Evolutionary conservation across 2,113 vertebrate genomes (phyloP).

Genomic region (Morone chrysops): DNA sequence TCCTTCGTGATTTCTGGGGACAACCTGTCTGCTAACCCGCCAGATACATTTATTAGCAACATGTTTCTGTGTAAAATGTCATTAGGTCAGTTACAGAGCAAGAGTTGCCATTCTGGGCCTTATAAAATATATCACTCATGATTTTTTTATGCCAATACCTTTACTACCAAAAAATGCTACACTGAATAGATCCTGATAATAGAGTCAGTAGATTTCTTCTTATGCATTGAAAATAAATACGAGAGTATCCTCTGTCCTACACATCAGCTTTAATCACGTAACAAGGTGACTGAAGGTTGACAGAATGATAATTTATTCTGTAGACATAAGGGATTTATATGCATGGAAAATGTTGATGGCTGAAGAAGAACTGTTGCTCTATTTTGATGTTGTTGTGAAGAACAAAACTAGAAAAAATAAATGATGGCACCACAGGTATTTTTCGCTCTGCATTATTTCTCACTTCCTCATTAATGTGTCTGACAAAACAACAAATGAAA

Average conservation of each 20-base stretch:
- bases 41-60: background rate
- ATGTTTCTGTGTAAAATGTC: background rate
- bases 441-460: constrained; percentile 1
- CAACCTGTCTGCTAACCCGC: constrained; percentile 17
- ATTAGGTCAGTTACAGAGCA: background rate
- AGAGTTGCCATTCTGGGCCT: background rate
- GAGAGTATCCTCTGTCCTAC: background rate
- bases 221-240: background rate
- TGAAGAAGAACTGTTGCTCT: background rate
- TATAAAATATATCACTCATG: background rate
- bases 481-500: constrained; percentile 29
- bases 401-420: background rate
- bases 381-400: background rate
- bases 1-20: constrained; percentile 17
- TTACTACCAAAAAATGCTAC: background rate
- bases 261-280: background rate
- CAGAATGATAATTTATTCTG: background rate
- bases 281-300: background rate
- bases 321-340: background rate
- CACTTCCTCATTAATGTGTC: background rate
- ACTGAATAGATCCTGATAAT: background rate
- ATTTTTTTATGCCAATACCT: background rate
- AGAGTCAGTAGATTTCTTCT: background rate
- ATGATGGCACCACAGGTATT: background rate
- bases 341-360: background rate